Base-by-base conservation (phyloP, 2,113 vertebrate genomes). In the Sorex fumeus region DNA sequence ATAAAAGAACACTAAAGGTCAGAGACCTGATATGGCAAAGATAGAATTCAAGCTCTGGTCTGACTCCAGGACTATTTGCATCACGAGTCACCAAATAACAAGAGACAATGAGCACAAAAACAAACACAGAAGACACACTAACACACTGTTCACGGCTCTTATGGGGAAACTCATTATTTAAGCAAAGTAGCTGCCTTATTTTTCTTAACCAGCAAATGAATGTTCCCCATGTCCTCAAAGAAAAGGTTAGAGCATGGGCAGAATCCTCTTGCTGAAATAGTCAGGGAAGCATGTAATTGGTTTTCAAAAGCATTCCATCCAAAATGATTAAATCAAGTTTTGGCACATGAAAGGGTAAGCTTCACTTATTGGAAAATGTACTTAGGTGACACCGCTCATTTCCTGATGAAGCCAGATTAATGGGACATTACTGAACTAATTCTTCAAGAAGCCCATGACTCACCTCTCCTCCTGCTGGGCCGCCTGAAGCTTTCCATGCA, bases 341-440 rank as follows among this genome's bases (percentile, higher is more conserved):
- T 97, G 93, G 95, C 94, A 91, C 89, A 95, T 96, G 81, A 93
- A 92, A 96, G 91, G 21, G 77, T 91, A 88, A 95, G 87, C 89
- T 95, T 91, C 84, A 86, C 91, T 84, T 95, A 94, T 92, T 96
- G 89, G 95, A 91, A 96, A 96, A 95, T 91, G 83, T 90, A 87
- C 93, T 96, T 92, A 92, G 89, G 95, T 92, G 93, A 96, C 96
- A 96, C 91, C 92, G 91, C 77, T 95, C 95, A 97, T 97, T 96
- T 97, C 96, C 95, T 96, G 94, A 92, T 95, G 95, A 94, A 95
- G 91, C 96, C 93, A 84, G 87, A 96, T 96, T 95, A 93, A 95
- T 94, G 94, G 87, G 89, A 96, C 91, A 89, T 95, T 95, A 96
- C 89, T 0, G 0, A 93, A 88, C 81, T 76, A 96, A 96, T 96